phyloP scores from a whole-genome alignment of 2,888 invertebrate species.

The Philopedon plagiatum region DNA sequence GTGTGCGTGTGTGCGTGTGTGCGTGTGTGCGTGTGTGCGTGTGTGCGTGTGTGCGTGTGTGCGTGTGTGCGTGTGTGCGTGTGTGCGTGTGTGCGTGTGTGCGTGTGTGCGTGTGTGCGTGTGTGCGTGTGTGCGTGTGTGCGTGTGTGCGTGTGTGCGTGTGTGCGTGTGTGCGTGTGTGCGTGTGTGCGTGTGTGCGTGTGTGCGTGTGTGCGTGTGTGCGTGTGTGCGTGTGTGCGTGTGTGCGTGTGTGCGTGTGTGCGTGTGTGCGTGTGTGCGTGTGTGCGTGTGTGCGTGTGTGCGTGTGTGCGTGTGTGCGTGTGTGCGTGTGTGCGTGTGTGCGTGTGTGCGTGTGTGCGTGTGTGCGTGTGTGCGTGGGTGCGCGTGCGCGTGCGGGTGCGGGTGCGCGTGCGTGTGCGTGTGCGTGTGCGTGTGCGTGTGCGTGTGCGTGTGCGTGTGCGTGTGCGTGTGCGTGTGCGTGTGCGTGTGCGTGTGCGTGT shows the following conservation, averaged over 20 bases:
- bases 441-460: no score
- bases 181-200: no score
- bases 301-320: constrained; percentile 7
- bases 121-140: background rate
- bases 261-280: constrained; percentile 4
- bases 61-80: constrained; percentile 7
- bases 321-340: background rate
- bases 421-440: no score
- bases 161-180: no score
- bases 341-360: background rate
- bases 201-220: no score
- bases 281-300: constrained; percentile 10
- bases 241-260: constrained; percentile 7
- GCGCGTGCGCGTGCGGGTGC: constrained; percentile 1
- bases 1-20: constrained; percentile 8
- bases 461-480: no score
- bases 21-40: constrained; percentile 5
- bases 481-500: no score
- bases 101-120: background rate
- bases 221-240: constrained; percentile 1
- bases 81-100: constrained; percentile 7
- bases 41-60: constrained; percentile 4
- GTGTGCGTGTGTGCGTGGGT: constrained; percentile 10
- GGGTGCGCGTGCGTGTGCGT: background rate
- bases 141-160: background rate